These are phyloP conservation scores for Drosophila emarginata DNA, from an alignment of 2,888 invertebrate species.

Conservation along the genomic window DNA sequence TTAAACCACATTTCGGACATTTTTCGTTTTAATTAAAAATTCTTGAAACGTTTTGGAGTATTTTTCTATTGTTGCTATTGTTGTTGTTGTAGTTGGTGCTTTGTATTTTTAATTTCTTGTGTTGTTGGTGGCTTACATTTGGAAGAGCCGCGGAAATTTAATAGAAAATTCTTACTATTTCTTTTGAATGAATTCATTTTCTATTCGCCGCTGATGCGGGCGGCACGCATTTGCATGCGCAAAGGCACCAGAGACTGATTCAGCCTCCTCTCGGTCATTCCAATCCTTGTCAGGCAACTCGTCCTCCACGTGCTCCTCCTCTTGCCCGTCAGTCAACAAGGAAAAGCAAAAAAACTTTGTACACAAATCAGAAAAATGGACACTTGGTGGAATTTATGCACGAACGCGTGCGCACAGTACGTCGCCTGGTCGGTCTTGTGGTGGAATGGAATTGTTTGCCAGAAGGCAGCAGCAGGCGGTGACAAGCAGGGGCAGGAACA, in stretches of 20 bases:
- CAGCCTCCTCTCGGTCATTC: constrained; percentile 36
- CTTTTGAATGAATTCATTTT: constrained; percentile 74
- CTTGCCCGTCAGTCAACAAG: constrained; percentile 27
- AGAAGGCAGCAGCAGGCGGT: constrained; percentile 21
- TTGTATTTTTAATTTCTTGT: constrained; percentile 30
- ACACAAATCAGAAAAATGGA: constrained; percentile 77
- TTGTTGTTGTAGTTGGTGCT: constrained; percentile 19
- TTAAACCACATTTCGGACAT: constrained; percentile 57
- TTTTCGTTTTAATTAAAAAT: constrained; percentile 71
- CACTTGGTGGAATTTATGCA: constrained; percentile 77
- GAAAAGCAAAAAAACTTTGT: constrained; percentile 56
- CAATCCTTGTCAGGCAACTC: constrained; percentile 41
- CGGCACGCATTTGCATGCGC: constrained; percentile 62
- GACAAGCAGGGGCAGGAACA: constrained; percentile 7
- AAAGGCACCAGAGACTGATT: constrained; percentile 29
- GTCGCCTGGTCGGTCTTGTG: constrained; percentile 41
- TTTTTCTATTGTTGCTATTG: constrained; percentile 73
- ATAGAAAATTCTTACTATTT: constrained; percentile 74
- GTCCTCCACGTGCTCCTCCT: background rate
- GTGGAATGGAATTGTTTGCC: constrained; percentile 64
- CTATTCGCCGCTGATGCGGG: constrained; percentile 50
- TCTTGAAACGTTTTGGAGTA: constrained; percentile 67
- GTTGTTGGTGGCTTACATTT: constrained; percentile 6
- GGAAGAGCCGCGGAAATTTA: constrained; percentile 56
- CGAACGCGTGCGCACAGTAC: constrained; percentile 74